Base-by-base conservation (phyloP, 2,888 invertebrate species). In the Hyppa rectilinea region DNA sequence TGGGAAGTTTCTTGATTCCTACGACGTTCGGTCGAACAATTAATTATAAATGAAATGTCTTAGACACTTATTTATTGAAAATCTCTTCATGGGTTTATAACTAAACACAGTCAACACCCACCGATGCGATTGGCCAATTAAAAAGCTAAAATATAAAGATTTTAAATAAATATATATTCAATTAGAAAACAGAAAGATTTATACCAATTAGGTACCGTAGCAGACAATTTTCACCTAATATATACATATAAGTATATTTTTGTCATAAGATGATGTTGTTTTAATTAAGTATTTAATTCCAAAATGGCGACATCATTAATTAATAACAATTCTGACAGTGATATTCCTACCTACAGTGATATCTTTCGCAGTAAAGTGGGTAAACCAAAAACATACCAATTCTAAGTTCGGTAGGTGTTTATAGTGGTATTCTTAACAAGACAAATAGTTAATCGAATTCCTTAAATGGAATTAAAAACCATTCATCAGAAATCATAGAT, bases 1-100 rank as follows among this genome's bases (percentile, higher is more conserved):
- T 73, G 64, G 45, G 26, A 50, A 53, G 31, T 40, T 23, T 26
- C 60, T 59, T 47, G 29, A 80, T 80, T 80, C 31, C 58, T 75
- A 70, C 64, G 62, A 66, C 20, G 34, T 50, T 77, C 20, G 12
- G 12, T 34, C 17, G 26, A 53, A 49, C 29, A 61, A 77, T 61
- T 34, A 61, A 77, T 61, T 34, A 60, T 12, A 53, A 49, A 23
- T 34, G 2, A 17, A 50, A 1, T 50, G 20, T 34, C 12, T 10
- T 26, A 36, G 40, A 64, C 2, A 43, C 14, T 38, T 26, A 45
- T 26, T 43, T 43, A 17, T 12, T 5, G 4, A 26, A 58, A 58
- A 12, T 58, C 20, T 2, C 20, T 12, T 26, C 3, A 38, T 17
- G 26, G 23, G 2, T 0, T 10, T 26, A 3, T 3, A 56, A 26